These are phyloP conservation scores for Hippasteria phrygiana DNA, from an alignment of 53 echinoderm and acorn worm species.

Conservation along the genomic window DNA sequence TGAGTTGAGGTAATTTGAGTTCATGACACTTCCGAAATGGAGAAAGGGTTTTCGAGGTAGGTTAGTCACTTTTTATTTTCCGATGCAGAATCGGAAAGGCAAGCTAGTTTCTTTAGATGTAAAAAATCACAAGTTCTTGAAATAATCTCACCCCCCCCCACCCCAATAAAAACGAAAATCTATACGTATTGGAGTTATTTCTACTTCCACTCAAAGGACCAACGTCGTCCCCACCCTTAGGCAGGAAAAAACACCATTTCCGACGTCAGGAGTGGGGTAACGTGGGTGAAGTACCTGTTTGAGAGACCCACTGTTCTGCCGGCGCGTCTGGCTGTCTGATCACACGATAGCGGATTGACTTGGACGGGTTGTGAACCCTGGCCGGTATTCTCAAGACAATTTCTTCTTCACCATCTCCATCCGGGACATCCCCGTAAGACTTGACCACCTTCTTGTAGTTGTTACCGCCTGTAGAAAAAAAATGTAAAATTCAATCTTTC, in stretches of 20 bases:
- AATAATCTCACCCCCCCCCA: no score
- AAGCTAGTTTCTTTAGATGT: no score
- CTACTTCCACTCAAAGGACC: no score
- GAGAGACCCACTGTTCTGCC: conserved; percentile 30
- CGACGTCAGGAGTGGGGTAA: no score
- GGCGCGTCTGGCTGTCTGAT: conserved; percentile 19
- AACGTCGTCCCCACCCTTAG: no score
- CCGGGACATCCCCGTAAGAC: conserved; percentile 64
- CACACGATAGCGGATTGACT: conserved; percentile 25
- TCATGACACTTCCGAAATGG: not conserved
- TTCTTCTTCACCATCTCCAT: conserved; percentile 24
- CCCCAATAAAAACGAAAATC: no score
- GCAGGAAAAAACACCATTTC: no score
- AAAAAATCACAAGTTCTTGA: no score
- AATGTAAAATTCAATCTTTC: not conserved
- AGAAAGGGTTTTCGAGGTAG: no score
- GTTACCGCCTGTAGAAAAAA: conserved; percentile 70
- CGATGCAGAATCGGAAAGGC: no score
- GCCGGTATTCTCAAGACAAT: conserved; percentile 29
- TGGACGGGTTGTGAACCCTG: conserved; percentile 25
- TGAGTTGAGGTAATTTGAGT: not conserved
- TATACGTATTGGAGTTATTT: no score
- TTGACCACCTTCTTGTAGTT: conserved; percentile 77
- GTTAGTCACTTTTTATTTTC: no score
- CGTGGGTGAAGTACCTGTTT: not conserved